phyloP scores from a whole-genome alignment of 2,113 vertebrate species.

The Ctenomys sociabilis region DNA sequence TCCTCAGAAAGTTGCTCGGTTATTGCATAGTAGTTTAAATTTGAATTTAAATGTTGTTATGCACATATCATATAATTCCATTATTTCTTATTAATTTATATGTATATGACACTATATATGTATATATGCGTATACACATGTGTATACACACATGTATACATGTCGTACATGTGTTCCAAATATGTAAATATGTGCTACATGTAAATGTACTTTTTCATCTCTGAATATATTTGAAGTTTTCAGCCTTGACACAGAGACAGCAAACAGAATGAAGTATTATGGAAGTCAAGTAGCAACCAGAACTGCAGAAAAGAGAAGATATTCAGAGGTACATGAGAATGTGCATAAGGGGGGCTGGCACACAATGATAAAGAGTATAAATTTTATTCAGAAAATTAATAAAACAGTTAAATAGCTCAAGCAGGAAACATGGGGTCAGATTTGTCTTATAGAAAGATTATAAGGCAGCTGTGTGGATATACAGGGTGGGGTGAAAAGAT shows the following conservation, averaged over 20 bases:
- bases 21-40: background rate
- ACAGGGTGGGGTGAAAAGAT: background rate
- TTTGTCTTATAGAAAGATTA: background rate
- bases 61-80: background rate
- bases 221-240: slow-evolving; percentile 9
- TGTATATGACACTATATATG: background rate
- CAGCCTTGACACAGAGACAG: background rate
- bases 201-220: background rate
- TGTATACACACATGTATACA: background rate
- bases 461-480: background rate
- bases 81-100: background rate
- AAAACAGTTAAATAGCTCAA: background rate
- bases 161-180: background rate
- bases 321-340: background rate
- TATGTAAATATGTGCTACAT: background rate
- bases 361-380: background rate
- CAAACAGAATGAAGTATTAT: background rate
- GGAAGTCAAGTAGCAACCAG: background rate
- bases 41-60: background rate
- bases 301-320: background rate
- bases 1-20: background rate
- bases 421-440: background rate
- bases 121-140: background rate
- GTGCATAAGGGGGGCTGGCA: background rate
- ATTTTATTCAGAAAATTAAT: slow-evolving; percentile 41